These are phyloP conservation scores for Melieria crassipennis DNA, from an alignment of 2,888 invertebrate genomes.

Conservation along the genomic window DNA sequence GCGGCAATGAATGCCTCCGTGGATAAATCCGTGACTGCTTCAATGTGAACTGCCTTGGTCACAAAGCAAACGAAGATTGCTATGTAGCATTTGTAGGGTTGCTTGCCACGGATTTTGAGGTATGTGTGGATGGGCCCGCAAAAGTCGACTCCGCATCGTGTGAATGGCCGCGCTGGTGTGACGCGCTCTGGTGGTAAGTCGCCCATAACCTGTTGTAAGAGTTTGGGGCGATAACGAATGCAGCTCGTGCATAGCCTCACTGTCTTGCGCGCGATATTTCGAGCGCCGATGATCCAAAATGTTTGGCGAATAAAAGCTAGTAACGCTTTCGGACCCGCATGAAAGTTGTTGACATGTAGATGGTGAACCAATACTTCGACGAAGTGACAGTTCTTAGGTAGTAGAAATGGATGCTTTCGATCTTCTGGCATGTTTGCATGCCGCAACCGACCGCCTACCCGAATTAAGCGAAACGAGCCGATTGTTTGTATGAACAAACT, in stretches of 20 bases:
- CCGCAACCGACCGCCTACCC: slow-evolving; percentile 35
- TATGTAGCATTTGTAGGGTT: slow-evolving; percentile 30
- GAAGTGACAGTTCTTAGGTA: slow-evolving; percentile 25
- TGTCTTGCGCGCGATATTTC: slow-evolving; percentile 28
- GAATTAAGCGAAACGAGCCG: slow-evolving; percentile 31
- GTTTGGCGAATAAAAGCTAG: slow-evolving; percentile 23
- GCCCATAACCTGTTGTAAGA: slow-evolving; percentile 33
- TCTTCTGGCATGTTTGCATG: slow-evolving; percentile 20
- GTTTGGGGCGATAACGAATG: slow-evolving; percentile 27
- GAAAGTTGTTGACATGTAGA: slow-evolving; percentile 36
- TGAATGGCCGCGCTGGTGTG: slow-evolving; percentile 32
- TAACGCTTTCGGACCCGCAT: slow-evolving; percentile 37
- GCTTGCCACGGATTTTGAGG: slow-evolving; percentile 32
- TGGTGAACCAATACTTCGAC: slow-evolving; percentile 28
- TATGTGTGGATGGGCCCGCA: slow-evolving; percentile 3
- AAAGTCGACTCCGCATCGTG: slow-evolving; percentile 33
- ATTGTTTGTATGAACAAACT: slow-evolving; percentile 34
- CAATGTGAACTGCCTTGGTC: slow-evolving; percentile 31
- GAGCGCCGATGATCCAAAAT: slow-evolving; percentile 39
- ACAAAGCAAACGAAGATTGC: slow-evolving; percentile 31
- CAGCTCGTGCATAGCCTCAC: slow-evolving; percentile 25
- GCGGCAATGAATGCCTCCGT: slow-evolving; percentile 34
- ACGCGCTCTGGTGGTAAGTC: slow-evolving; percentile 25
- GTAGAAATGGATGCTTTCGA: slow-evolving; percentile 28
- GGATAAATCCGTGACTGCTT: slow-evolving; percentile 22